phyloP scores from a whole-genome alignment of 2,888 invertebrate genomes.

The Taphrorychus bicolor region DNA sequence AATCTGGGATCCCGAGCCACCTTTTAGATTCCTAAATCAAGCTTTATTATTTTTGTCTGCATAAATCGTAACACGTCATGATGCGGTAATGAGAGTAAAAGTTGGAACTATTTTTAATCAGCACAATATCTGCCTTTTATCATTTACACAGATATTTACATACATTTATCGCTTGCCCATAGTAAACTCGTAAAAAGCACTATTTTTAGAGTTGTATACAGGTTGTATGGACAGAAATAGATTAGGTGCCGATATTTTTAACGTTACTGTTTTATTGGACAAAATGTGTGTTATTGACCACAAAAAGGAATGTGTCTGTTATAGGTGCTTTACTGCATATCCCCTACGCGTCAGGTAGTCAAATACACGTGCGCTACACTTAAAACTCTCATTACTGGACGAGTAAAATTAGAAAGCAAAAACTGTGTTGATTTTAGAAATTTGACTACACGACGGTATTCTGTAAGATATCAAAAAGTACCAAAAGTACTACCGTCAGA shows the following conservation, averaged over 20 bases:
- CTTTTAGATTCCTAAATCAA: not conserved
- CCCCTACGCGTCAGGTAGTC: too few relatives aligned
- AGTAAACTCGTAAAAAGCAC: conserved; percentile 11
- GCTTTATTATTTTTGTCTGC: not conserved
- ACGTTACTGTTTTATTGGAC: not conserved
- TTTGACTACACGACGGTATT: too few relatives aligned
- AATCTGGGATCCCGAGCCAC: not conserved
- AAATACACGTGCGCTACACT: too few relatives aligned
- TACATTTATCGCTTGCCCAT: not conserved
- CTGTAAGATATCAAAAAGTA: too few relatives aligned
- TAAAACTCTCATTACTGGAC: too few relatives aligned
- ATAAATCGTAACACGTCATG: not conserved
- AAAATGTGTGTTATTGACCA: not conserved
- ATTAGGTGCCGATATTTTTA: conserved; percentile 14
- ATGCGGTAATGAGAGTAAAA: conserved; percentile 3
- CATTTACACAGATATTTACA: not conserved
- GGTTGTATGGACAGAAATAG: conserved; percentile 27
- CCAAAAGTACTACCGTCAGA: too few relatives aligned
- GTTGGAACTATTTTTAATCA: not conserved
- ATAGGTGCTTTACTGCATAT: too few relatives aligned
- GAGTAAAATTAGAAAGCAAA: too few relatives aligned
- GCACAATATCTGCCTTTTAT: not conserved
- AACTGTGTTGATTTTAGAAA: too few relatives aligned
- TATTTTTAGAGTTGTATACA: conserved; percentile 26
- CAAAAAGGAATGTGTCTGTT: not conserved